Percentiles rank a stretch among this genome's conserved stretches.
phyloP scores from a whole-genome alignment of 2,113 vertebrate genomes.

The Atlantisia rogersi region DNA sequence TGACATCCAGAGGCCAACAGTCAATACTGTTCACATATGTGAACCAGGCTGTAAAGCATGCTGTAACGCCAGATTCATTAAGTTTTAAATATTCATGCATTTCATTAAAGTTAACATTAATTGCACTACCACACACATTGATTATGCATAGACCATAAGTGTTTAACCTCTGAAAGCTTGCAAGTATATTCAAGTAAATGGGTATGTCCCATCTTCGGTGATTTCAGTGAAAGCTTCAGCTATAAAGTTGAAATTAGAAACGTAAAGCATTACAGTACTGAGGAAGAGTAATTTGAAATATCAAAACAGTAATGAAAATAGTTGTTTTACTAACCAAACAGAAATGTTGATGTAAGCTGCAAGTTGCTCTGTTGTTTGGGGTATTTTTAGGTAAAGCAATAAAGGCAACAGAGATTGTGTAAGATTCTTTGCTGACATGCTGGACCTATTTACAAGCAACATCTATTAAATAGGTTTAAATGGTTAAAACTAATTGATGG shows the following conservation, averaged over 20 bases:
- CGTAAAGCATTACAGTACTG: background rate
- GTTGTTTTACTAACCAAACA: background rate
- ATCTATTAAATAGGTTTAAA: background rate
- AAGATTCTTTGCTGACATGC: background rate
- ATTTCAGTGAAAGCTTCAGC: slow-evolving; percentile 15
- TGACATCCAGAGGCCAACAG: slow-evolving; percentile 82
- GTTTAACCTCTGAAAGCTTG: slow-evolving; percentile 68
- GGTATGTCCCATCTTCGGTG: slow-evolving; percentile 10
- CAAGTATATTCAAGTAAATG: slow-evolving; percentile 49
- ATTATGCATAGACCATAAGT: slow-evolving; percentile 59
- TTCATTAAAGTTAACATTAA: slow-evolving; percentile 69
- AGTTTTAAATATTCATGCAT: slow-evolving; percentile 65
- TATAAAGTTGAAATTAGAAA: slow-evolving; percentile 30
- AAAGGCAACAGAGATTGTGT: background rate
- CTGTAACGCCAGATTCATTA: slow-evolving; percentile 47
- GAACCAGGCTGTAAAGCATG: background rate
- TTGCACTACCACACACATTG: slow-evolving; percentile 53
- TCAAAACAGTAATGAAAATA: background rate
- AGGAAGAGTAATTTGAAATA: background rate
- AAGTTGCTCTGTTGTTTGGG: background rate
- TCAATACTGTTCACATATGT: slow-evolving; percentile 52
- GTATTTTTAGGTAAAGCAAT: background rate
- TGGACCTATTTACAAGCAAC: background rate
- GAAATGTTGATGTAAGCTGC: background rate
- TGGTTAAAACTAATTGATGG: background rate